A percentile compares a stretch with the other conserved stretches of the same genome.
Evolutionary conservation across 2,113 vertebrate genomes (phyloP).

Genomic region (Tetraodon nigroviridis): DNA sequence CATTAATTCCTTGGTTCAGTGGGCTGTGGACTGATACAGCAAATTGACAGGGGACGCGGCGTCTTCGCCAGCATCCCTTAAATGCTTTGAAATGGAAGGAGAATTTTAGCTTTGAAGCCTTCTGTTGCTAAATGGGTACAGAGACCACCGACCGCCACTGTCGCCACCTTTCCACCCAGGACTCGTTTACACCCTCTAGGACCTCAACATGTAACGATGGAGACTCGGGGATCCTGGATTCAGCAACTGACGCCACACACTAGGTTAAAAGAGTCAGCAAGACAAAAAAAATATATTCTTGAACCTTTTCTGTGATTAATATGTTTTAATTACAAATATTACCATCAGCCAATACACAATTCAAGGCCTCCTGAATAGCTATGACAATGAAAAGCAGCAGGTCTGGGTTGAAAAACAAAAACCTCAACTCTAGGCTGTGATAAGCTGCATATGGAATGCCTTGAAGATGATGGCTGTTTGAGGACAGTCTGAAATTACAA

Average conservation of each 20-base stretch:
- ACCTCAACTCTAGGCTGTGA: too few relatives aligned
- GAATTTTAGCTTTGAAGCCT: constrained; percentile 54
- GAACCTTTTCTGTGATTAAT: constrained; percentile 18
- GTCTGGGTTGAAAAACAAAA: constrained; percentile 39
- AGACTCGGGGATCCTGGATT: too few relatives aligned
- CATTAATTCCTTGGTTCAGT: constrained; percentile 71
- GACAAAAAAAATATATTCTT: background rate
- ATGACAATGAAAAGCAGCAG: constrained; percentile 55
- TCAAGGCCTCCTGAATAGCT: constrained; percentile 52
- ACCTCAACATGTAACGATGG: background rate
- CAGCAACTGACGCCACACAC: background rate
- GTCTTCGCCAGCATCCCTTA: constrained; percentile 41
- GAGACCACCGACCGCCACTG: background rate
- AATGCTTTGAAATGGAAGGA: constrained; percentile 53
- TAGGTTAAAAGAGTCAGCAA: constrained; percentile 12
- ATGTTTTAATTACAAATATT: constrained; percentile 65
- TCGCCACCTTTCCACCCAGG: background rate
- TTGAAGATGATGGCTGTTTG: constrained; percentile 67
- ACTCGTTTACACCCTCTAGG: constrained; percentile 4
- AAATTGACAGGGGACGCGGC: constrained; percentile 61
- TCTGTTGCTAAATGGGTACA: constrained; percentile 48
- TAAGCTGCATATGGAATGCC: constrained; percentile 10
- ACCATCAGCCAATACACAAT: constrained; percentile 82
- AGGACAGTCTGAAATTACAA: constrained; percentile 25
- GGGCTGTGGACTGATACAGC: constrained; percentile 58